A percentile compares a stretch with the other conserved stretches of the same genome.
Conservation (phyloP, 2,888 invertebrate genomes). For the Machimus atricapillus region DNA sequence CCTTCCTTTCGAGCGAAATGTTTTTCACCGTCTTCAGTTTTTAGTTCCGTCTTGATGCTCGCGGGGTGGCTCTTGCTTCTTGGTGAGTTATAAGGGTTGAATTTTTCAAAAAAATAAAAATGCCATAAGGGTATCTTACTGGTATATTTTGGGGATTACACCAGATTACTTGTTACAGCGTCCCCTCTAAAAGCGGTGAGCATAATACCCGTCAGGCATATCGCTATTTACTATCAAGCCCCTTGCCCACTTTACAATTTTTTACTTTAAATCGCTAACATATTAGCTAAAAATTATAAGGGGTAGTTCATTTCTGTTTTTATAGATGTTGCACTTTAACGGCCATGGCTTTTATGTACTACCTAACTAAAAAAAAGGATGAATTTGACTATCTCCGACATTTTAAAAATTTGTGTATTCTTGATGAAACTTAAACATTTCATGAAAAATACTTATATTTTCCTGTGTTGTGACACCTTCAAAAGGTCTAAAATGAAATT, state of each 20-base stretch:
- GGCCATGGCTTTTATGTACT: too few relatives aligned
- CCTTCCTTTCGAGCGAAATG: background rate
- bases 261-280: too few relatives aligned
- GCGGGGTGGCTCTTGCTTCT: background rate
- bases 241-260: background rate
- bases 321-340: too few relatives aligned
- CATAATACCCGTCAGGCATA: background rate
- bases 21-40: background rate
- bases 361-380: too few relatives aligned
- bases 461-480: too few relatives aligned
- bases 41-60: slow-evolving; percentile 11
- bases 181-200: background rate
- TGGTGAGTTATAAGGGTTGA: slow-evolving; percentile 18
- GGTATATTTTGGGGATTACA: background rate
- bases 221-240: background rate
- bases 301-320: too few relatives aligned
- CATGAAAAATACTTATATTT: too few relatives aligned
- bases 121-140: background rate
- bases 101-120: background rate
- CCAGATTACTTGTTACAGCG: background rate
- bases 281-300: too few relatives aligned
- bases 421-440: too few relatives aligned
- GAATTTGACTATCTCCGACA: too few relatives aligned
- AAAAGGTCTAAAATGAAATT: too few relatives aligned
- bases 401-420: too few relatives aligned